Evolutionary conservation across 2,113 vertebrate genomes (phyloP).

Genomic region (Haemorhous mexicanus): DNA sequence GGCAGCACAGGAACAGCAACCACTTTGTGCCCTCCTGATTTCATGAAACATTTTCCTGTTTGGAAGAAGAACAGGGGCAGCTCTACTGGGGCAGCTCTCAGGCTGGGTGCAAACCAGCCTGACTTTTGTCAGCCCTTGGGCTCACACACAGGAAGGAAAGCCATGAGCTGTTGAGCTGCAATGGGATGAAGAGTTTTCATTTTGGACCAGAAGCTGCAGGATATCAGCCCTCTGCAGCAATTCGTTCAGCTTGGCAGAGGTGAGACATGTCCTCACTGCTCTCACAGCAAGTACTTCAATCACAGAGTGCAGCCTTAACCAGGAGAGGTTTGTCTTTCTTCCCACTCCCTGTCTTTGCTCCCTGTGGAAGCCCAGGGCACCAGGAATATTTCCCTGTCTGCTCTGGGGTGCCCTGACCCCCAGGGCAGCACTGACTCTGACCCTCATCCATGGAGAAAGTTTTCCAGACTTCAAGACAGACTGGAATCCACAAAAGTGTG

Average conservation of each 20-base stretch:
- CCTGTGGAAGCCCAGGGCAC: too few relatives aligned
- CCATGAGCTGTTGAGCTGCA: background rate
- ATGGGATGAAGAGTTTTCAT: background rate
- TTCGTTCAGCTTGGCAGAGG: too few relatives aligned
- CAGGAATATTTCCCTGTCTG: too few relatives aligned
- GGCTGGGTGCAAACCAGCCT: background rate
- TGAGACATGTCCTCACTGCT: background rate
- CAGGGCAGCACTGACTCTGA: too few relatives aligned
- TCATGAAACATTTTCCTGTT: too few relatives aligned
- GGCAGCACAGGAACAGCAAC: background rate
- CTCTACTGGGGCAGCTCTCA: too few relatives aligned
- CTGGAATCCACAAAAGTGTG: too few relatives aligned
- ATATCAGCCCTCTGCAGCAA: background rate
- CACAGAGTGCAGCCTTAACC: background rate
- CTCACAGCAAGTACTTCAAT: background rate
- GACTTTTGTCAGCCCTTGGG: background rate
- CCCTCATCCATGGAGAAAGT: too few relatives aligned
- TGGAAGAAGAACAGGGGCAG: background rate
- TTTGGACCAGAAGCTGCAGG: background rate
- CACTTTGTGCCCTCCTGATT: background rate
- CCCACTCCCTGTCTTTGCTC: too few relatives aligned
- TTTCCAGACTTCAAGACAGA: too few relatives aligned
- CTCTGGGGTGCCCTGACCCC: too few relatives aligned
- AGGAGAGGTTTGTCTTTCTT: too few relatives aligned
- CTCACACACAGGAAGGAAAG: background rate